These are phyloP conservation scores for Lepisosteus osseus DNA, from an alignment of 2,113 vertebrate genomes.

Conservation along the genomic window DNA sequence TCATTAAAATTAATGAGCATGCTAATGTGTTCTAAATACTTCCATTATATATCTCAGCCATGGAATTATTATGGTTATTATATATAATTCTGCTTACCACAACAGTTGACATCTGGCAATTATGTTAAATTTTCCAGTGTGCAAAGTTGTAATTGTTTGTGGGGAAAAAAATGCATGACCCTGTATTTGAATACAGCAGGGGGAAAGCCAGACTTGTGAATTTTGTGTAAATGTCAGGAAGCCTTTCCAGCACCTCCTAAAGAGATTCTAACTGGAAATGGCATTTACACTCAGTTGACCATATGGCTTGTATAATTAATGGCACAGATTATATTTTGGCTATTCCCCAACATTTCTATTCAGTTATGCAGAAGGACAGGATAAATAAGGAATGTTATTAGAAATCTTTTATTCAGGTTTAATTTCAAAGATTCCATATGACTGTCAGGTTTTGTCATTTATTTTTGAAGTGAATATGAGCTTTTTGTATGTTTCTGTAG, in stretches of 20 bases:
- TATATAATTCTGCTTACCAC: conserved; percentile 4
- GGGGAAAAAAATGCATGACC: conserved; percentile 10
- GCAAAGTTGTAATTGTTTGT: conserved; percentile 3
- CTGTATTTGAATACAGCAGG: conserved; percentile 20
- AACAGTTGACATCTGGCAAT: conserved; percentile 16
- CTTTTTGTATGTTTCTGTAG: neutral
- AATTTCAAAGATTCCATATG: neutral
- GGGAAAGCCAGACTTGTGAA: conserved; percentile 42
- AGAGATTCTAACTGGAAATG: conserved; percentile 58
- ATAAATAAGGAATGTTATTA: conserved; percentile 37
- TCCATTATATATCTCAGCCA: conserved; percentile 12
- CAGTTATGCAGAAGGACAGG: conserved; percentile 50
- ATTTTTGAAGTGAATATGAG: conserved; percentile 7
- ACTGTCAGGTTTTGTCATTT: neutral
- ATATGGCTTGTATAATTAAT: conserved; percentile 74
- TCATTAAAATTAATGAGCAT: conserved; percentile 18
- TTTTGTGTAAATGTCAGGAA: conserved; percentile 63
- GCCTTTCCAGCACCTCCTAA: conserved; percentile 58
- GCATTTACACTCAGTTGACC: conserved; percentile 60
- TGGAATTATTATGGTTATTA: conserved; percentile 7
- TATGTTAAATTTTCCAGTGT: neutral
- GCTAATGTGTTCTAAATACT: neutral
- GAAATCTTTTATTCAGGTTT: conserved; percentile 19
- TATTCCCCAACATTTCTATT: conserved; percentile 49
- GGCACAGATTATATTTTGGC: conserved; percentile 65